Evolutionary conservation across 2,113 vertebrate genomes (phyloP).

Genomic region (Callopanchax toddi): DNA sequence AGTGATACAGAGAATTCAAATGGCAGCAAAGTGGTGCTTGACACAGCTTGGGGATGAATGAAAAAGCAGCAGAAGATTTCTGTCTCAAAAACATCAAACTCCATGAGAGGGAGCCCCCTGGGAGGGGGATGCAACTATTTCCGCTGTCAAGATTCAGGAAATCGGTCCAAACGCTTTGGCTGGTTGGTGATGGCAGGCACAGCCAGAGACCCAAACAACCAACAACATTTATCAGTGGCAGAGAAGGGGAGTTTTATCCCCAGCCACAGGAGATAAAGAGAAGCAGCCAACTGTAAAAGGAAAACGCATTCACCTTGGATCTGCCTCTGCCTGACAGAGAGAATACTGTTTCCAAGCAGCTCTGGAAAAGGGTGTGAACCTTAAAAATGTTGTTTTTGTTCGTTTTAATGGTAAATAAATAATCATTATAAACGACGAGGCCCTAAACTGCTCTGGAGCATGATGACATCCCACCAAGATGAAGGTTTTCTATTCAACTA

Average conservation of each 20-base stretch:
- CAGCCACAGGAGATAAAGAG: constrained; percentile 9
- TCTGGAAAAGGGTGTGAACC: background rate
- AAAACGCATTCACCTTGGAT: background rate
- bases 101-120: constrained; percentile 6
- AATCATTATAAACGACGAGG: background rate
- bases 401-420: background rate
- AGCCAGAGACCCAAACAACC: constrained; percentile 22
- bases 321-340: constrained; percentile 3
- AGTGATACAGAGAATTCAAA: constrained; percentile 41
- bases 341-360: constrained; percentile 1
- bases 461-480: background rate
- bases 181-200: constrained; percentile 20
- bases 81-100: constrained; percentile 47
- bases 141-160: constrained; percentile 34
- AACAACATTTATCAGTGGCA: constrained; percentile 20
- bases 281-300: constrained; percentile 2
- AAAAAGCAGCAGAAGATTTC: constrained; percentile 30
- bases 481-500: background rate
- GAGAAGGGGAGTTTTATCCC: constrained; percentile 9
- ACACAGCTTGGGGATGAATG: constrained; percentile 36
- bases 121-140: constrained; percentile 17
- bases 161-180: constrained; percentile 45
- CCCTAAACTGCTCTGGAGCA: background rate
- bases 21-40: constrained; percentile 46
- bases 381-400: background rate